Base-by-base conservation (phyloP, 2,888 invertebrate genomes). In the Heliothis peltigera region DNA sequence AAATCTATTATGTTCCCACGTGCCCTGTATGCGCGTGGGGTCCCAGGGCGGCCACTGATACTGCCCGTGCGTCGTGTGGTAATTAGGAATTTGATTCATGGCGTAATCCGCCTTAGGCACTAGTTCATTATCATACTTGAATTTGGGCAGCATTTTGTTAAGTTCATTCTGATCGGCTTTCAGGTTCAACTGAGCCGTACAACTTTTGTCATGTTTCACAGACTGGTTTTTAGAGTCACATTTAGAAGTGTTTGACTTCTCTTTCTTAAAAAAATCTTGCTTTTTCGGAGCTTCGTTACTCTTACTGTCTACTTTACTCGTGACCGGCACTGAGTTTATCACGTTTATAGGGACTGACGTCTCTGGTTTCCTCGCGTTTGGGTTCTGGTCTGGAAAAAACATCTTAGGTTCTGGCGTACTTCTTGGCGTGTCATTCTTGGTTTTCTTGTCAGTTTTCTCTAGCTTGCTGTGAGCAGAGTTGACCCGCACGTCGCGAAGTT, bases 31-130 rank as follows among this genome's bases (percentile, higher is more conserved):
- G 22, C 95, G 85, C 8, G 94, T 84, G 19, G 93, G 92, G 74
- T 96, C 96, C 96, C 96, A 96, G 1, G 94, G 93, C 25, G 96
- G 96, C 95, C 96, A 96, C 79, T 96, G 96, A 77, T 96, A 97
- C 82, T 96, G 96, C 0, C 95, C 89, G 70, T 95, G 95, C 0
- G 96, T 95, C 51, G 96, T 95, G 82, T 96, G 96, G 81, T 97
- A 97, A 82, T 97, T 97, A 1, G 96, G 96, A 55, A 96, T 95
- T 79, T 96, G 96, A 88, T 97, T 96, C 89, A 95, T 95, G 1
- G 96, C 88, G 79, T 96, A 96, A 79, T 96, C 97, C 0, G 96
- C 94, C 82, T 96, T 96, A 0, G 96, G 95, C 17, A 96, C 89
- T 28, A 96, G 79, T 65, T 95, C 95, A 70, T 95, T 95, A 75